Percentiles rank a stretch among this genome's conserved stretches.
Evolutionary conservation across 1,140 invertebrate genomes (phyloP).

Genomic region (Psilanteris sp.): DNA sequence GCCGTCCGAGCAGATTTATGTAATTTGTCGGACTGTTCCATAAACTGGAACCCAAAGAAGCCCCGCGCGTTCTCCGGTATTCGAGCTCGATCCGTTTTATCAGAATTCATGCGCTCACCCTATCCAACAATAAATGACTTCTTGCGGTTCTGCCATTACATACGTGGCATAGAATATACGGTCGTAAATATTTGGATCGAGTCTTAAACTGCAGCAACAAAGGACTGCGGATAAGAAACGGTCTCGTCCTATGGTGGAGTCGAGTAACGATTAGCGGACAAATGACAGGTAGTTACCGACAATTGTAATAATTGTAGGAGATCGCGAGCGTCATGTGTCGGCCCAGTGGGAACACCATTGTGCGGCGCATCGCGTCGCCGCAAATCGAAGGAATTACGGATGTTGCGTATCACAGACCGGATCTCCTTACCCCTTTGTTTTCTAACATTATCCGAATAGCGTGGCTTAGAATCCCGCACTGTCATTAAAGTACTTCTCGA

Average conservation of each 20-base stretch:
- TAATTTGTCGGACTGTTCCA: no score
- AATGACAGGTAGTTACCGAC: conserved; percentile 76
- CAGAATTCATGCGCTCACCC: conserved; percentile 1
- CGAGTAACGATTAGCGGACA: conserved; percentile 76
- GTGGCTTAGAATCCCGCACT: conserved; percentile 72
- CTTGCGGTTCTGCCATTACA: conserved; percentile 12
- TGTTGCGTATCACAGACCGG: conserved; percentile 63
- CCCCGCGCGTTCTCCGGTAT: background rate
- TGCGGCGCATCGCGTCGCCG: conserved; percentile 27
- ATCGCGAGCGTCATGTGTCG: conserved; percentile 70
- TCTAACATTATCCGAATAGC: conserved; percentile 67
- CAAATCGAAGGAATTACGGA: conserved; percentile 62
- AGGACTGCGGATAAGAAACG: conserved; percentile 53
- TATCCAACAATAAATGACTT: conserved; percentile 24
- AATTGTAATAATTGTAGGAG: conserved; percentile 78
- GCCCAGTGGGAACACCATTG: conserved; percentile 68
- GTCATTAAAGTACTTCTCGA: conserved; percentile 72
- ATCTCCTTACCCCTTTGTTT: conserved; percentile 71
- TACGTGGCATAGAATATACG: conserved; percentile 47
- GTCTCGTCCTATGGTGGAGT: conserved; percentile 56
- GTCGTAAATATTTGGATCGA: conserved; percentile 72
- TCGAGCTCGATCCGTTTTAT: conserved; percentile 11
- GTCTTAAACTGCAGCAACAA: conserved; percentile 51
- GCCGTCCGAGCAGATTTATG: no score
- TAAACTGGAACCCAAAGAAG: no score